Evolutionary conservation across 2,888 invertebrate genomes (phyloP).

Genomic region (Metopia argyrocephala): DNA sequence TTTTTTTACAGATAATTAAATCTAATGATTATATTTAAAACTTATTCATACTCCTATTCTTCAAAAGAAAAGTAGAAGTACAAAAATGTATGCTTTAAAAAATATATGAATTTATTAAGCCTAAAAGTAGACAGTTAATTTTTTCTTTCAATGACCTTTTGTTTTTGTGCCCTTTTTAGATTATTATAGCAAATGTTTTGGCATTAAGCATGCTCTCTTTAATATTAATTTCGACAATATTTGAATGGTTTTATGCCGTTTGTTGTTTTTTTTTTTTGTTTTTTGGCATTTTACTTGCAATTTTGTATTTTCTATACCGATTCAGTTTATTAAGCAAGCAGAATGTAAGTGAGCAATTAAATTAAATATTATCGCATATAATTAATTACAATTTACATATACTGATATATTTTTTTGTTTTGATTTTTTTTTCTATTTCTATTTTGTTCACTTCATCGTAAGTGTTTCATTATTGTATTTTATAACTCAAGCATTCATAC

Average conservation of each 20-base stretch:
- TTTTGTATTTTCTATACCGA: not conserved
- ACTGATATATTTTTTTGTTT: not conserved
- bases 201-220: constrained; percentile 5
- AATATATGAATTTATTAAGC: constrained; percentile 3
- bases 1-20: constrained; percentile 57
- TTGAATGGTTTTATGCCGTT: too few species aligned
- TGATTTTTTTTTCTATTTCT: not conserved
- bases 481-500: not conserved
- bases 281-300: constrained; percentile 28
- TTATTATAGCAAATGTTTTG: constrained; percentile 19
- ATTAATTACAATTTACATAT: constrained; percentile 38
- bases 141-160: not conserved
- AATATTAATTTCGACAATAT: constrained; percentile 12
- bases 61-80: not conserved
- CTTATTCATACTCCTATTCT: not conserved
- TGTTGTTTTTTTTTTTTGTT: too few species aligned
- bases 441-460: not conserved
- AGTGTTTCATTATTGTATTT: not conserved
- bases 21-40: constrained; percentile 39
- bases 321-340: not conserved
- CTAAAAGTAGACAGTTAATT: constrained; percentile 14
- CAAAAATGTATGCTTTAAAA: not conserved
- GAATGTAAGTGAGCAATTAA: constrained; percentile 28
- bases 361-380: constrained; percentile 31
- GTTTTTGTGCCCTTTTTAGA: not conserved